Percentiles rank a stretch among this genome's conserved stretches.
phyloP scores from a whole-genome alignment of 2,797 vertebrate genomes.

The Gymnocypris eckloni region DNA sequence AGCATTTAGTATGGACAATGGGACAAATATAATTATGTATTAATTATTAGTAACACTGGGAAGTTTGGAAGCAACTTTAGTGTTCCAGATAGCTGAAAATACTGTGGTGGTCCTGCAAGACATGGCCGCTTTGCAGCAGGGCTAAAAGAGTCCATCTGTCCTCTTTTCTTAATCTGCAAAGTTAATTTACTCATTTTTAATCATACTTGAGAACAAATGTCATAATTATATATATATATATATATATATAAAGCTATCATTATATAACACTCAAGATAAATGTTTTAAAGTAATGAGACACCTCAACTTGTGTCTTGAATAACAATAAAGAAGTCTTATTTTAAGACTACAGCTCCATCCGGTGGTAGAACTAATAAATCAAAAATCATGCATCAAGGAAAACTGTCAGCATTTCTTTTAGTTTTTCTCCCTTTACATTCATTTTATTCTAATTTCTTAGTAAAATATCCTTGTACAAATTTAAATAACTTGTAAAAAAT shows the following conservation, averaged over 20 bases:
- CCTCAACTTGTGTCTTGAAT: neutral
- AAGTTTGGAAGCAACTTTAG: conserved; percentile 60
- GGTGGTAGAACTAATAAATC: no score
- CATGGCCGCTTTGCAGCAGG: conserved; percentile 76
- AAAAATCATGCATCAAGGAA: no score
- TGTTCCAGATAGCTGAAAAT: conserved; percentile 80
- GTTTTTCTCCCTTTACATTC: no score
- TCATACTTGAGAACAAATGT: neutral
- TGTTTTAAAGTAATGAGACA: no score
- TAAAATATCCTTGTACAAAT: neutral
- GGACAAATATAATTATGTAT: neutral
- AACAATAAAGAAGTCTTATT: neutral
- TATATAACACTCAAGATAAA: no score
- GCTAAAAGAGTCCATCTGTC: conserved; percentile 40
- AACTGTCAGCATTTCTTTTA: no score
- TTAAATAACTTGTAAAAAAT: neutral
- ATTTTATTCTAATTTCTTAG: no score
- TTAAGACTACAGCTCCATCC: no score
- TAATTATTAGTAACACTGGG: neutral
- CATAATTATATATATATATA: neutral
- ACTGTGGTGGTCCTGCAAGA: conserved; percentile 70
- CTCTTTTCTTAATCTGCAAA: conserved; percentile 76
- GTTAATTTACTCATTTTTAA: neutral
- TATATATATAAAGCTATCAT: neutral
- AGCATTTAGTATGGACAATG: neutral